Base-by-base conservation (phyloP, 1,140 invertebrate genomes). In the Dolichoris vasculosae region DNA sequence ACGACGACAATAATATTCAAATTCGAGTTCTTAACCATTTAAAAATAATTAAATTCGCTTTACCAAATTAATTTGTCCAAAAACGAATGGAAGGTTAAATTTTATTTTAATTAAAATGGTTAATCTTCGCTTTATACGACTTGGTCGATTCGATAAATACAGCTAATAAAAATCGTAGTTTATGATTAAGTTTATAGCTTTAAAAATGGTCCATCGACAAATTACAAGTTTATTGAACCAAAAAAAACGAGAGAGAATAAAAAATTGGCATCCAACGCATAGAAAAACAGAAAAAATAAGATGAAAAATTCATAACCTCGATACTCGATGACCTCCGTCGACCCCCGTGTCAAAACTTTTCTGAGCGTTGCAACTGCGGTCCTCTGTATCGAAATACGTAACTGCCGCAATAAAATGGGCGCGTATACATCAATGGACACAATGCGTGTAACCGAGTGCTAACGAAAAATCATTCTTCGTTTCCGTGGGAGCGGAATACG, bases 361-460 rank as follows among this genome's bases (percentile, higher is more conserved):
- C 30, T 38, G n/a, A 30, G 13, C 23, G 35, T 13, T 51, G 79
- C 40, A 30, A n/a, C n/a, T n/a, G 23, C 32, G 35, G 2, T 7
- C 40, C 38, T 32, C 0, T 82, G 73, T 15, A 51, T 71, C 11
- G 35, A 67, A 35, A 83, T 77, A 67, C 8, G 32, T 83, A 76
- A 76, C n/a, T 23, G 55, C 32, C 15, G 38, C 15, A 78, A 78
- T 67, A 84, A 67, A 84, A 51, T 32, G 15, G 26, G 32, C 48
- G 82, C 82, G 43, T 84, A 55, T 84, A 84, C 11, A 80, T 73
- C 76, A 80, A 79, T 13, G n/a, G 6, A 13, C 23, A 84, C 67
- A 84, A 84, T 73, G 64, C 46, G 77, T 63, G 64, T 73, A 84
- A 84, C 83, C 35, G 64, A 73, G 77, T 84, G 76, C 67, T 73